These are phyloP conservation scores for Yponomeuta sedellus DNA, from an alignment of 2,888 invertebrate genomes.

Conservation along the genomic window DNA sequence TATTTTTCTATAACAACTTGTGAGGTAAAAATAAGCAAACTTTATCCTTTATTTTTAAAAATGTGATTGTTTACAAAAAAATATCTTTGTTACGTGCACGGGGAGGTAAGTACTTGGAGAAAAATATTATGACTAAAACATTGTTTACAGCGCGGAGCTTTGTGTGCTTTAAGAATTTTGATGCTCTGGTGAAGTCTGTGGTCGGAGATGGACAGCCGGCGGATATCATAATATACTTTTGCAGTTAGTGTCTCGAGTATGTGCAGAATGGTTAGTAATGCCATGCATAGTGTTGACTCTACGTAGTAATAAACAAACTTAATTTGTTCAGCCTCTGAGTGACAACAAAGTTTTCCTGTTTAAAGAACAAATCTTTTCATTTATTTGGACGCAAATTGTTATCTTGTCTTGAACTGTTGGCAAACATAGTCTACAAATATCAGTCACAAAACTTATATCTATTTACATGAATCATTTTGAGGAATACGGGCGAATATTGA, in stretches of 20 bases:
- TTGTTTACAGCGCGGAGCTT: background rate
- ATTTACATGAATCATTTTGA: background rate
- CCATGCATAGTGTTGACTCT: background rate
- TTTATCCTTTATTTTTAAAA: too few species aligned
- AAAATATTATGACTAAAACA: background rate
- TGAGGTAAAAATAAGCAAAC: too few species aligned
- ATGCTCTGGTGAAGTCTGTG: conserved; percentile 1
- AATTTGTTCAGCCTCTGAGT: background rate
- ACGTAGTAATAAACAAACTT: background rate
- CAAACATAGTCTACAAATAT: background rate
- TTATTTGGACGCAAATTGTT: background rate
- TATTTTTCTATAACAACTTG: too few species aligned
- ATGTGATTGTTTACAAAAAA: too few species aligned
- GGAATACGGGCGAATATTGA: too few species aligned
- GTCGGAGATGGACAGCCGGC: conserved; percentile 7
- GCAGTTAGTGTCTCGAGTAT: background rate
- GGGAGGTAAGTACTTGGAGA: background rate
- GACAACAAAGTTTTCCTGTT: background rate
- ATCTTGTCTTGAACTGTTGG: background rate
- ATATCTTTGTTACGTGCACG: too few species aligned
- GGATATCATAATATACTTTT: conserved; percentile 10
- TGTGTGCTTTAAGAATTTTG: conserved; percentile 13
- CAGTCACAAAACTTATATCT: background rate
- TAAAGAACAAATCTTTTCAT: background rate
- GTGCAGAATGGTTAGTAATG: conserved; percentile 1